Base-by-base conservation (phyloP, 2,888 invertebrate species). In the Masnerella sp. region DNA sequence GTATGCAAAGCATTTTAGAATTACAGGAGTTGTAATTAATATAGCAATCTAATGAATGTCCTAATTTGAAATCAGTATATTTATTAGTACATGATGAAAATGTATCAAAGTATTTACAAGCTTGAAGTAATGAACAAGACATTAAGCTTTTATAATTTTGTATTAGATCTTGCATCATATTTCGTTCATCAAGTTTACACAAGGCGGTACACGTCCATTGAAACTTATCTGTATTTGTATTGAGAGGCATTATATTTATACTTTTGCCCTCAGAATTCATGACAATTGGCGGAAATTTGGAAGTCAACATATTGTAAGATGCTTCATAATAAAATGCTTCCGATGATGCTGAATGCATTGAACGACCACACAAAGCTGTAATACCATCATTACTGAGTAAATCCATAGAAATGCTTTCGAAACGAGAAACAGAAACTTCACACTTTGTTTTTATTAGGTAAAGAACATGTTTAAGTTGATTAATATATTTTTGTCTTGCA, bases 1-100 rank as follows among this genome's bases (percentile, higher is more conserved):
- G 2, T 22, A 43, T 25, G n/a, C 43, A 43, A 5, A 43, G 25
- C 43, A 43, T 22, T 43, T 25, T 43, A 5, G 43, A 22, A 22
- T 5, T 25, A 12, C 25, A 43, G 2, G 25, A 15, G 4, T 12
- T 12, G 12, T 43, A 43, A 25, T 43, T 43, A 5, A 14, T 22
- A 11, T 43, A 43, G 12, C 43, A 43, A 5, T 12, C 22, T 25
- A 14, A 7, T 7, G 25, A 12, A 43, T 43, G 49, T 11, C 49
- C 49, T 9, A 49, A 9, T 20, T 49, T 49, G 5, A 11, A 49
- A 3, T 11, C 5, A 34, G 4, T 49, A 5, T 2, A 2, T 4
- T 49, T 32, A 49, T 49, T 34, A 28, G 49, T 18, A 14, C 49
- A 43, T 11, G 11, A 20, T 11, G 32, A 11, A 34, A 49, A 49